Evolutionary conservation across 2,113 vertebrate species (phyloP).

Genomic region (Cariama cristata): DNA sequence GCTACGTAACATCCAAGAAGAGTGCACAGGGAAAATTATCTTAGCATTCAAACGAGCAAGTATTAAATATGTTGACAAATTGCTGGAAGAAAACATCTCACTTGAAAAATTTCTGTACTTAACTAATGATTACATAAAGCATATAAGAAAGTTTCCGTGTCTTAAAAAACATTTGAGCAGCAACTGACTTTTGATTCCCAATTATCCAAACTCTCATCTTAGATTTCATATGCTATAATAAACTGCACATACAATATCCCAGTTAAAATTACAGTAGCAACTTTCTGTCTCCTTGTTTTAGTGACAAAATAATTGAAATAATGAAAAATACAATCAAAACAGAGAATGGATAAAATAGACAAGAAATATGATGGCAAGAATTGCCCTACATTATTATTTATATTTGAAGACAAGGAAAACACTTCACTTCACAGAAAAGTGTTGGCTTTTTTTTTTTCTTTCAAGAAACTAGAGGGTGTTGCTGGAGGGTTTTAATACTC

Average conservation of each 20-base stretch:
- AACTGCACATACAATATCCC: neutral
- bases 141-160: neutral
- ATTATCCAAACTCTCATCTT: neutral
- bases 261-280: neutral
- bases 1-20: neutral
- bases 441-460: too few species aligned
- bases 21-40: neutral
- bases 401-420: neutral
- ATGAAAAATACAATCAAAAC: neutral
- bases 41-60: neutral
- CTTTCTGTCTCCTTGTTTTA: neutral
- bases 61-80: neutral
- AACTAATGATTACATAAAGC: neutral
- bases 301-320: neutral
- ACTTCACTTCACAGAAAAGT: neutral
- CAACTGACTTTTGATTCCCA: neutral
- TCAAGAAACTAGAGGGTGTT: neutral
- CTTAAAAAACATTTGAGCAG: neutral
- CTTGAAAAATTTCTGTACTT: neutral
- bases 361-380: neutral
- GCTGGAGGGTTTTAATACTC: neutral
- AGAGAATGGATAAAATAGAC: neutral
- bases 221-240: neutral
- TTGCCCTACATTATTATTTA: neutral
- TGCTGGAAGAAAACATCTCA: neutral